These are phyloP conservation scores for Apamea epomidion DNA, from an alignment of 2,888 invertebrate species.

Conservation along the genomic window DNA sequence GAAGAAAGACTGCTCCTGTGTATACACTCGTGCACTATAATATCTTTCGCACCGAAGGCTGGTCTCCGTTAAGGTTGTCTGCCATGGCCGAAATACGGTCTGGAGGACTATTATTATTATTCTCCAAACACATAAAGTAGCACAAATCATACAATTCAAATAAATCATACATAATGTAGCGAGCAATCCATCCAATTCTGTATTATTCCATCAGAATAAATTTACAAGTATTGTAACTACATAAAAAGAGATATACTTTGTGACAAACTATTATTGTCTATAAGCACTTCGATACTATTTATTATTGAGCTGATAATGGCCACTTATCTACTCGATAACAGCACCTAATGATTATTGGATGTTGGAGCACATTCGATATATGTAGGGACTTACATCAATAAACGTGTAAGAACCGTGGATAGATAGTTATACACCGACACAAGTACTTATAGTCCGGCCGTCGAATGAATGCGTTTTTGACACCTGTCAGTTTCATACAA, in stretches of 20 bases:
- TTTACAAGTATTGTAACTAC: neutral
- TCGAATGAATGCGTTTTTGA: too few species aligned
- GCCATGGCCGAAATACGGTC: neutral
- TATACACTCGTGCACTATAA: neutral
- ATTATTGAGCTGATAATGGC: conserved; percentile 54
- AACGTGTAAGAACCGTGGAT: neutral
- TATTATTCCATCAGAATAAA: conserved; percentile 10
- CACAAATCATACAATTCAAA: neutral
- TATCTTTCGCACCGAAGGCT: too few species aligned
- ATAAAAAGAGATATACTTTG: conserved; percentile 3
- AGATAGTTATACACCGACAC: neutral
- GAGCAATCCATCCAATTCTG: neutral
- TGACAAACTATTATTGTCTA: conserved; percentile 44
- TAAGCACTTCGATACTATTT: conserved; percentile 47
- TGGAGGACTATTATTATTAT: neutral
- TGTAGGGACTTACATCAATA: conserved; percentile 14
- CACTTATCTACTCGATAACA: conserved; percentile 63
- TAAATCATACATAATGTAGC: neutral
- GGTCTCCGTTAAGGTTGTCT: neutral
- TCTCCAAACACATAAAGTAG: neutral
- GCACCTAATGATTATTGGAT: conserved; percentile 54
- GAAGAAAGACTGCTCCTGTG: neutral
- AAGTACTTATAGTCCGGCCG: neutral
- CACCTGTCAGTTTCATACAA: too few species aligned
- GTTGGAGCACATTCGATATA: conserved; percentile 3